Percentiles rank a stretch among this genome's conserved stretches.
Evolutionary conservation across 2,113 vertebrate species (phyloP).

Genomic region (Heterocephalus glaber): DNA sequence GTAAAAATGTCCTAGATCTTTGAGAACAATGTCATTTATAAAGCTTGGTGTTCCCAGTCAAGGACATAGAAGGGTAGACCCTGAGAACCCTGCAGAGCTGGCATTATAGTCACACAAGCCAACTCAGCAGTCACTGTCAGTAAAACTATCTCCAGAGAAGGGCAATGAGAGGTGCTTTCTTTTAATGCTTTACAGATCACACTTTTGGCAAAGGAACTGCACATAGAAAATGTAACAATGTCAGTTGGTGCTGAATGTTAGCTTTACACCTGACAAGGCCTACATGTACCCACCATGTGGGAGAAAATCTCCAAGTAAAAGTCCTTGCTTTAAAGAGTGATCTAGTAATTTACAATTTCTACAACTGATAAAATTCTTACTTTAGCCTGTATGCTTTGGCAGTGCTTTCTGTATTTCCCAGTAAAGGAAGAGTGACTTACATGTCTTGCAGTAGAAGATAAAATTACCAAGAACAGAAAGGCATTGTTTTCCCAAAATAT

Average conservation of each 20-base stretch:
- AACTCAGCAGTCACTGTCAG: background rate
- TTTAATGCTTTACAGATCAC: background rate
- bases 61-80: background rate
- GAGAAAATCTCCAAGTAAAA: background rate
- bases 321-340: background rate
- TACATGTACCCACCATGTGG: background rate
- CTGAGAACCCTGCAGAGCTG: background rate
- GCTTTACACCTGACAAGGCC: background rate
- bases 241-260: background rate
- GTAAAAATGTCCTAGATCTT: background rate
- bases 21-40: background rate
- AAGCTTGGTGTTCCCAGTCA: background rate
- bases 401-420: background rate
- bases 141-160: background rate
- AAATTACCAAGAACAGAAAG: conserved; percentile 18
- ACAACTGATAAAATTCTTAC: conserved; percentile 22
- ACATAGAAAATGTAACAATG: background rate
- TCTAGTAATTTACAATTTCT: background rate
- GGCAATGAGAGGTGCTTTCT: background rate
- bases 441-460: background rate
- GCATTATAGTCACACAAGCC: background rate
- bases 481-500: background rate
- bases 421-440: background rate
- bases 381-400: background rate
- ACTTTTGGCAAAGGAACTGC: conserved; percentile 13